Conservation (phyloP, 2,113 vertebrate species). For the Clarias gariepinus region DNA sequence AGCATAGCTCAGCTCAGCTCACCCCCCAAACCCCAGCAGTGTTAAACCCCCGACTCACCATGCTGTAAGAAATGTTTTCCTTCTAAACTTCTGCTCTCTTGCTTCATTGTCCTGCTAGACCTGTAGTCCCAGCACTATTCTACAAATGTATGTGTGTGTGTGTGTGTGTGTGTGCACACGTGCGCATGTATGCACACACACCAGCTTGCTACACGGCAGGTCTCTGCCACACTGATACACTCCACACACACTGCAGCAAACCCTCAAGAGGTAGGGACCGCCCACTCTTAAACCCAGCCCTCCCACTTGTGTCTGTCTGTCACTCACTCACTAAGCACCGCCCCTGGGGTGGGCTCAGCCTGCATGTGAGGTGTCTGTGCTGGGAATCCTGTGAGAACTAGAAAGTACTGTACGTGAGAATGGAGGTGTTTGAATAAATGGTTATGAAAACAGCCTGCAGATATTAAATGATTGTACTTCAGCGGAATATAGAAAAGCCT, state of each 20-base stretch:
- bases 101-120: conserved; percentile 56
- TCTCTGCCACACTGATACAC: conserved; percentile 56
- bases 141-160: conserved; percentile 6
- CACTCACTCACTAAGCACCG: conserved; percentile 41
- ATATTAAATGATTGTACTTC: conserved; percentile 22
- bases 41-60: conserved; percentile 60
- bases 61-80: conserved; percentile 50
- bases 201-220: conserved; percentile 42
- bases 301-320: conserved; percentile 32
- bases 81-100: conserved; percentile 37
- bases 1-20: conserved; percentile 12
- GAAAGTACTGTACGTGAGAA: conserved; percentile 27
- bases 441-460: conserved; percentile 10
- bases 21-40: conserved; percentile 6
- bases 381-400: conserved; percentile 14
- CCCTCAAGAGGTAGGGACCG: conserved; percentile 53
- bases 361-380: background rate
- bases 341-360: conserved; percentile 24
- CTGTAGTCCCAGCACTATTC: conserved; percentile 18
- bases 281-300: conserved; percentile 54
- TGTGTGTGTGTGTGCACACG: background rate
- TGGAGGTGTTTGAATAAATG: conserved; percentile 17
- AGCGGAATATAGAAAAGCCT: background rate
- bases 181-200: background rate
- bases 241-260: conserved; percentile 55